Conservation (phyloP, 2,113 vertebrate genomes). For the Petroica traversi region DNA sequence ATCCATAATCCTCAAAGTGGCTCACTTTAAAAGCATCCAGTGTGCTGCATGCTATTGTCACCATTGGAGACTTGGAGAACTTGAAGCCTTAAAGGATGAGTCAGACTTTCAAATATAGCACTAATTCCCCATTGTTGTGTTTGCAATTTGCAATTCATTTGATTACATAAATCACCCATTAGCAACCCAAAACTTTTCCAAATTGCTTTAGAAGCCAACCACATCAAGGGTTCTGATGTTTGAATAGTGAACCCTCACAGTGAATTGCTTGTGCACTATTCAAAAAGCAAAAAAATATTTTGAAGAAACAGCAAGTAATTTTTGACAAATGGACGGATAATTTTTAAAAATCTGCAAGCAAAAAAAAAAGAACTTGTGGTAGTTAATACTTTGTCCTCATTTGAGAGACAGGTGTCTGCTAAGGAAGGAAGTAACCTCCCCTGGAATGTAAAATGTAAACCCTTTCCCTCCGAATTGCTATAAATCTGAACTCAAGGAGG, state of each 20-base stretch:
- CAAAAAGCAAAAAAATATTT: neutral
- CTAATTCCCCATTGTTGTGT: slow-evolving; percentile 1
- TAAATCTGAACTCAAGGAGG: no score
- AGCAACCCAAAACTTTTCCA: neutral
- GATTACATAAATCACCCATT: neutral
- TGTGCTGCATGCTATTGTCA: neutral
- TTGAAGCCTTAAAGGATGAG: neutral
- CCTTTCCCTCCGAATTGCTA: no score
- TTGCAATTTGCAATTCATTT: slow-evolving; percentile 5
- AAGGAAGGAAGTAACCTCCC: no score
- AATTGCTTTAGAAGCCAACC: neutral
- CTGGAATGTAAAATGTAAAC: no score
- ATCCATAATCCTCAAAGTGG: neutral
- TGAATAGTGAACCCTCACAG: neutral
- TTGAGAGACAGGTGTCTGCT: no score
- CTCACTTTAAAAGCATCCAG: neutral
- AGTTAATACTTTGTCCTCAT: neutral
- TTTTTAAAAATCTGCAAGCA: neutral
- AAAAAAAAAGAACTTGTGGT: neutral
- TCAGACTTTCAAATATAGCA: neutral
- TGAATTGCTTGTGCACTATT: neutral
- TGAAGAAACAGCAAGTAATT: neutral
- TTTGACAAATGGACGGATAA: neutral
- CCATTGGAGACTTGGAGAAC: neutral
- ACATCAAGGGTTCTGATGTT: neutral